Evolutionary conservation across 2,888 invertebrate genomes (phyloP).

Genomic region (Malthinus flaveolus): DNA sequence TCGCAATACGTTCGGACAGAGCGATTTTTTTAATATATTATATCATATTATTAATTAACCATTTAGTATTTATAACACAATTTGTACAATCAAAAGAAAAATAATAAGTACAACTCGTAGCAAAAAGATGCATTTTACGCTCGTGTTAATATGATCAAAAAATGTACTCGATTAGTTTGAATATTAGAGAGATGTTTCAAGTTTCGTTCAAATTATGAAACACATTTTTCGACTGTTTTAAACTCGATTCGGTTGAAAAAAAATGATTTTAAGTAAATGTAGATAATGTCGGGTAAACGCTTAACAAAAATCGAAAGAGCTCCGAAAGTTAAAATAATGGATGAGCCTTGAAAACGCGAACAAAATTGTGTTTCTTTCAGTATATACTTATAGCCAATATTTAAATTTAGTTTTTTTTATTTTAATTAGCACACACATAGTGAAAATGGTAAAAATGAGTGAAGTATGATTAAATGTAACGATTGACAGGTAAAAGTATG

Average conservation of each 20-base stretch:
- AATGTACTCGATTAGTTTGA: conserved; percentile 9
- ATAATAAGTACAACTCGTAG: conserved; percentile 70
- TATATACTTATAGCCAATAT: conserved; percentile 32
- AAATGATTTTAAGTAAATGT: neutral
- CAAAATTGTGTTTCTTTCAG: conserved; percentile 5
- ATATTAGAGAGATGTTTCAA: conserved; percentile 6
- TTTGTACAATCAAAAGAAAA: conserved; percentile 68
- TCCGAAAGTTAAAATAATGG: too few relatives aligned
- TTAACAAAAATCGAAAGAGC: too few relatives aligned
- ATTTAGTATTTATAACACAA: conserved; percentile 58
- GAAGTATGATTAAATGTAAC: conserved; percentile 34
- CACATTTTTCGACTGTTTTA: conserved; percentile 20
- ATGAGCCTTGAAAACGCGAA: too few relatives aligned
- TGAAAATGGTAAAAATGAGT: conserved; percentile 41
- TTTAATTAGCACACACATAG: conserved; percentile 49
- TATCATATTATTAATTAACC: conserved; percentile 17
- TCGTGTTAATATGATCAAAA: conserved; percentile 42
- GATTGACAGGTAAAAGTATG: conserved; percentile 52
- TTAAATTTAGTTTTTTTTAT: conserved; percentile 50
- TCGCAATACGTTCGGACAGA: conserved; percentile 30
- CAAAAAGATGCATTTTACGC: conserved; percentile 58
- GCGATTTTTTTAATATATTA: conserved; percentile 17
- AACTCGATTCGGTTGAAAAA: conserved; percentile 8
- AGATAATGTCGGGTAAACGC: too few relatives aligned
- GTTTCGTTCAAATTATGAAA: conserved; percentile 3